Base-by-base conservation (phyloP, 2,797 vertebrate species). In the Dicrostonyx torquatus region DNA sequence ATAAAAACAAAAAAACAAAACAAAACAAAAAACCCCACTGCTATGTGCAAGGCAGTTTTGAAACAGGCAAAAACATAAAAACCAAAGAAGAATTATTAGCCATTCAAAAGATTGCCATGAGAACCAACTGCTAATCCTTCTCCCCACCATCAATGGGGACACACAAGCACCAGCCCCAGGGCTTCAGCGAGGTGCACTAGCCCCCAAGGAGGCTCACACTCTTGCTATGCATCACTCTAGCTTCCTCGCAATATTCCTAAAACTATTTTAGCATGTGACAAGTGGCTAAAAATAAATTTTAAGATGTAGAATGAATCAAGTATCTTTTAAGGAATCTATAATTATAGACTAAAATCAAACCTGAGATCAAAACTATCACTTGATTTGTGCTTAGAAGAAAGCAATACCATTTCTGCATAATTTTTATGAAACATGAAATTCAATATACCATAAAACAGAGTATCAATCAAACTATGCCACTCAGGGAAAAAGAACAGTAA, bases 401-500 rank as follows among this genome's bases (percentile, higher is more conserved):
- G 80, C 58, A 93, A 75, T 48, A 34, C 20, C 40, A 83, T 60
- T 77, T 87, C 78, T 72, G 90, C 62, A 55, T 70, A 79, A 93
- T 78, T 90, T 84, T 89, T 40, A 29, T 31, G 37, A 64, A n/a
- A 68, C 37, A 87, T 43, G 22, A 17, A 79, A 92, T 78, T 75
- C n/a, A 50, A n/a, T 5, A 83, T 84, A 80, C 82, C 43, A 82
- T 22, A 73, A 83, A 43, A n/a, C 34, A 93, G 43, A 70, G 17
- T 37, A 48, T 18, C 79, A 77, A 60, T 43, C 43, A 83, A 90
- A 90, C 40, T 87, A 89, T 29, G 9, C 48, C 73, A 34, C 17
- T 95, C 48, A 24, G 55, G 62, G 18, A 92, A 92, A 96, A 76
- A 37, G 22, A 96, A 89, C 43, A 93, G 34, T 62, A 85, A 94